These are phyloP conservation scores for Orthosia cruda DNA, from an alignment of 2,888 invertebrate genomes.

Conservation along the genomic window DNA sequence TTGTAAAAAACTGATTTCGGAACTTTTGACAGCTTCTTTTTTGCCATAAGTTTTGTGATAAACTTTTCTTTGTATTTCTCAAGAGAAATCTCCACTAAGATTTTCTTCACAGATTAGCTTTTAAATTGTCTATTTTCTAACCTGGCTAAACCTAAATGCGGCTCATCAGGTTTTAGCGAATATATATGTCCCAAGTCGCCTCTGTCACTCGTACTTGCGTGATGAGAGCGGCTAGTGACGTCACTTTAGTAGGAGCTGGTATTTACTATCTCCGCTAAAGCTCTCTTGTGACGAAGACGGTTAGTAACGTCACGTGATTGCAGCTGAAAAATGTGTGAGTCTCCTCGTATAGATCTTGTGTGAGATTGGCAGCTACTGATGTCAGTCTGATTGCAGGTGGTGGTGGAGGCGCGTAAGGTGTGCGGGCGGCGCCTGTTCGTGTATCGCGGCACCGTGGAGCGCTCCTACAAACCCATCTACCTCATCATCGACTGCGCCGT, in stretches of 20 bases:
- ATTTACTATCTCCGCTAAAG: too few relatives aligned
- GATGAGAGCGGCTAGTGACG: neutral
- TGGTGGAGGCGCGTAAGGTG: constrained; percentile 75
- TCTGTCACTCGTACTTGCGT: neutral
- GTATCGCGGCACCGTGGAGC: constrained; percentile 69
- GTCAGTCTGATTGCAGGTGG: constrained; percentile 72
- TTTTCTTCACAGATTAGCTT: neutral
- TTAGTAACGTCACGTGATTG: neutral
- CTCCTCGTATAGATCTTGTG: neutral
- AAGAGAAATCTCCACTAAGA: neutral
- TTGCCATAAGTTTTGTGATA: neutral
- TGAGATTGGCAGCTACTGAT: neutral
- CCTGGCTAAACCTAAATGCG: too few relatives aligned
- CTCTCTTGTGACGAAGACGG: too few relatives aligned
- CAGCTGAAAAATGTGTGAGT: too few relatives aligned
- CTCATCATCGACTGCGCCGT: constrained; percentile 81
- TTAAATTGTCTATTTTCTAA: too few relatives aligned
- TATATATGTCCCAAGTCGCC: neutral
- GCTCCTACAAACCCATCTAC: constrained; percentile 76
- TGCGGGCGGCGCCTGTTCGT: constrained; percentile 77
- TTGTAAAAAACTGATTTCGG: neutral
- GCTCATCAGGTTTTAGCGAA: neutral
- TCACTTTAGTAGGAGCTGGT: neutral
- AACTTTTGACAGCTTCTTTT: too few relatives aligned
- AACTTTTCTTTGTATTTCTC: neutral